A percentile compares a stretch with the other conserved stretches of the same genome.
Evolutionary conservation across 1,140 invertebrate species (phyloP).

Genomic region (Adoxophyes honmai): DNA sequence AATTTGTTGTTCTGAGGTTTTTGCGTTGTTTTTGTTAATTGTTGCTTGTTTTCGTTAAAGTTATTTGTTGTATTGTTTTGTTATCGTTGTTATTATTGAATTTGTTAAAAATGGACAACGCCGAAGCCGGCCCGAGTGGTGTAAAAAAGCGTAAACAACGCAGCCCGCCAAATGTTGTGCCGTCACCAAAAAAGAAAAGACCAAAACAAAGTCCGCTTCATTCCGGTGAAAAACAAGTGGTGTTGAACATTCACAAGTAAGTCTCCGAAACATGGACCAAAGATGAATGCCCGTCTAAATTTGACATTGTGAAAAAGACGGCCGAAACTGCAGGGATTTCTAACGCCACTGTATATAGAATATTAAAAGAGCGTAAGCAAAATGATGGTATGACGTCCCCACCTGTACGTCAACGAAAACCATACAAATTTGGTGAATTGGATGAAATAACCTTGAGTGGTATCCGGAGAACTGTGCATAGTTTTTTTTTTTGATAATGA

Average conservation of each 20-base stretch:
- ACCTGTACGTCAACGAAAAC: neutral
- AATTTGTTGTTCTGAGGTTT: too few relatives aligned
- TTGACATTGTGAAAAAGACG: neutral
- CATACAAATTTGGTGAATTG: neutral
- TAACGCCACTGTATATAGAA: neutral
- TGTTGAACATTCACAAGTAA: neutral
- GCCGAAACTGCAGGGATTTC: neutral
- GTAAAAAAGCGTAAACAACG: neutral
- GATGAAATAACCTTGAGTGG: neutral
- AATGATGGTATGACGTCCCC: neutral
- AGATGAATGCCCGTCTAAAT: neutral
- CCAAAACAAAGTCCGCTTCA: neutral
- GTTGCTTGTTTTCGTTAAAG: too few relatives aligned
- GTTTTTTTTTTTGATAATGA: slow-evolving; percentile 14
- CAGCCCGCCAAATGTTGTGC: neutral
- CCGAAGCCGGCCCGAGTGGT: neutral
- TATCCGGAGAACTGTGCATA: slow-evolving; percentile 6
- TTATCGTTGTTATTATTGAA: too few relatives aligned
- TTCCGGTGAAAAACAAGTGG: neutral
- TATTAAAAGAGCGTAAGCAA: neutral
- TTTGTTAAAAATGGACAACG: neutral
- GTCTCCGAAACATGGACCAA: neutral
- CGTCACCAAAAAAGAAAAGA: neutral
- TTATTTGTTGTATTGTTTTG: too few relatives aligned
- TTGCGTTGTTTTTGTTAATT: too few relatives aligned